Evolutionary conservation across 1,140 invertebrate genomes (phyloP).

Genomic region (Drosophila micromelanica): DNA sequence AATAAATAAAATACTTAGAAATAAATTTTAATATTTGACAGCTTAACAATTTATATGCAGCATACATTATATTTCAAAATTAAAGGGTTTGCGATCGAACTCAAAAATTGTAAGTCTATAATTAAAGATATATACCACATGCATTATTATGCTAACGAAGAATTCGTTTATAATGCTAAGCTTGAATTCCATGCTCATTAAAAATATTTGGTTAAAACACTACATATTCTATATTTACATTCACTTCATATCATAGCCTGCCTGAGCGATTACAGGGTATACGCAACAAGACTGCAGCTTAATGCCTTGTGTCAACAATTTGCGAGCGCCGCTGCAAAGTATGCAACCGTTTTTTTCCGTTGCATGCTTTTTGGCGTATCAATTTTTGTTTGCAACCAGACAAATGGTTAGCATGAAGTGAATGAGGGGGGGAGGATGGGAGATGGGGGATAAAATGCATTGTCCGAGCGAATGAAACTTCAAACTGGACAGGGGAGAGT

Average conservation of each 20-base stretch:
- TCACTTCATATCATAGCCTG: not conserved
- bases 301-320: slow-evolving; percentile 79
- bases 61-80: no score
- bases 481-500: slow-evolving; percentile 17
- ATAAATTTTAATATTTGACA: no score
- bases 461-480: slow-evolving; percentile 63
- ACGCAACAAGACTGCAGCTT: slow-evolving; percentile 31
- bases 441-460: slow-evolving; percentile 51
- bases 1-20: not conserved
- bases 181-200: no score
- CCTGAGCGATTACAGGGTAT: slow-evolving; percentile 12
- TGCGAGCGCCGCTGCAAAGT: slow-evolving; percentile 60
- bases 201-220: no score
- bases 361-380: slow-evolving; percentile 67
- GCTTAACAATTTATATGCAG: no score
- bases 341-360: slow-evolving; percentile 56
- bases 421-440: no score
- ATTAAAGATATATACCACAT: no score
- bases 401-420: slow-evolving; percentile 1
- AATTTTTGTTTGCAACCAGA: slow-evolving; percentile 61
- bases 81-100: no score
- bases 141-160: no score
- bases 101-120: no score
- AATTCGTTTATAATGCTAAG: no score
- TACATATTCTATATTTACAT: no score